Percentiles rank a stretch among this genome's conserved stretches.
Evolutionary conservation across 1,140 invertebrate genomes (phyloP).

Genomic region (Aphis gossypii): DNA sequence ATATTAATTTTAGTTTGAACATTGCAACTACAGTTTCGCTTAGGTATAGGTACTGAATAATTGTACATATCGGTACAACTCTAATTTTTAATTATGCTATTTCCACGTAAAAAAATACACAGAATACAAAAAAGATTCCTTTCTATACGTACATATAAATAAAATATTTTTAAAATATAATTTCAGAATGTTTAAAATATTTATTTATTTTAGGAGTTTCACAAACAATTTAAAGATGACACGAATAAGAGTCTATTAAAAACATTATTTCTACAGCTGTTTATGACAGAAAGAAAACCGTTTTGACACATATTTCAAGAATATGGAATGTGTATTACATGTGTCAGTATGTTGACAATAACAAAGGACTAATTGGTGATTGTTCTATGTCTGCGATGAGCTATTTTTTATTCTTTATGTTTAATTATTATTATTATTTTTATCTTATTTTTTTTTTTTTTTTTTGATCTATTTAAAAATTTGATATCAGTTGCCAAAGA

Average conservation of each 20-base stretch:
- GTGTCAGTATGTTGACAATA: background rate
- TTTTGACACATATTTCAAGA: slow-evolving; percentile 36
- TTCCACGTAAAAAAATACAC: no score
- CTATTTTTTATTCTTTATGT: slow-evolving; percentile 8
- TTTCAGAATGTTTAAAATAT: background rate
- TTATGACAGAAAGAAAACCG: background rate
- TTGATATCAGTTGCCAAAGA: background rate
- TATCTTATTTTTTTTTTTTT: background rate
- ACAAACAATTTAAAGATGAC: background rate
- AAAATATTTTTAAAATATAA: background rate
- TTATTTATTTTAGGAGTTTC: background rate
- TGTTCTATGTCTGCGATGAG: background rate
- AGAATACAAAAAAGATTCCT: no score
- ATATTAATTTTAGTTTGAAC: no score
- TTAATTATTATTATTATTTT: background rate
- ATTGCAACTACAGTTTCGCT: no score
- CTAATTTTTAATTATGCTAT: no score
- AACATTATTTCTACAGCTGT: slow-evolving; percentile 40
- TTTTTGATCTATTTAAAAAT: slow-evolving; percentile 24
- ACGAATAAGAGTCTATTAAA: background rate
- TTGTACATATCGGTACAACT: no score
- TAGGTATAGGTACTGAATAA: no score
- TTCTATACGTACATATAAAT: background rate
- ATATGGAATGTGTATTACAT: background rate
- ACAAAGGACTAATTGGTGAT: background rate